Evolutionary conservation across 2,113 vertebrate species (phyloP), one percentile per base, ranked within the genome.

Genomic region (Microcebus murinus): DNA sequence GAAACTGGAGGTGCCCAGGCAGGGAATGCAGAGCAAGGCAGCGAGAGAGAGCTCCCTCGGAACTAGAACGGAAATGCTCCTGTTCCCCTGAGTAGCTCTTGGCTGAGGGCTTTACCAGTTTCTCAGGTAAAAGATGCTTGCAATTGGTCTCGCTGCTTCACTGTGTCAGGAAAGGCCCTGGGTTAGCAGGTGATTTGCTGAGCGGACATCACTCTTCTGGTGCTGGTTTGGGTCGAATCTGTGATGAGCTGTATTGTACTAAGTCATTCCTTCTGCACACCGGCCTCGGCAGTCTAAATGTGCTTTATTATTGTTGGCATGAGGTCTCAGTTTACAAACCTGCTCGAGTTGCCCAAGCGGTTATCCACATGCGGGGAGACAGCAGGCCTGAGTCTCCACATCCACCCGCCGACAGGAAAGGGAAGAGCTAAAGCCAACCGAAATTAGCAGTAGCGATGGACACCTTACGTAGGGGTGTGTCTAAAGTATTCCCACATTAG

Each of bases 161-260:
- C 15, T 18, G 2, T 0, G 42, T 17, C n/a, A 0, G 80, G 36
- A 9, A 3, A 52, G 17, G 25, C 8, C 25, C 13, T 17, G 31
- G 4, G 7, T 31, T 11, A 23, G 25, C 2, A 11, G 0, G 1
- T 0, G 4, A 0, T 11, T 8, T 4, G 6, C 45, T 20, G 17
- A 65, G 2, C 3, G 14, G 59, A 7, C 0, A 0, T 7, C 27
- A 3, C 2, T 21, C 34, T 31, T 39, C 31, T 4, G 4, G 25
- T 0, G 0, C 3, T 11, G 25, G 39, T 14, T 39, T 18, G 31
- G 20, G 45, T 45, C 42, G 14, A 8, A 36, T 14, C 18, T n/a
- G 17, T 15, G 14, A 4, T 9, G 1, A 27, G 34, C 4, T 63
- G 7, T 3, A 3, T 21, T 84, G 4, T 12, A 10, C 17, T 55